These are phyloP conservation scores for Drosophila mayri DNA, from an alignment of 1,140 invertebrate species.

Conservation along the genomic window DNA sequence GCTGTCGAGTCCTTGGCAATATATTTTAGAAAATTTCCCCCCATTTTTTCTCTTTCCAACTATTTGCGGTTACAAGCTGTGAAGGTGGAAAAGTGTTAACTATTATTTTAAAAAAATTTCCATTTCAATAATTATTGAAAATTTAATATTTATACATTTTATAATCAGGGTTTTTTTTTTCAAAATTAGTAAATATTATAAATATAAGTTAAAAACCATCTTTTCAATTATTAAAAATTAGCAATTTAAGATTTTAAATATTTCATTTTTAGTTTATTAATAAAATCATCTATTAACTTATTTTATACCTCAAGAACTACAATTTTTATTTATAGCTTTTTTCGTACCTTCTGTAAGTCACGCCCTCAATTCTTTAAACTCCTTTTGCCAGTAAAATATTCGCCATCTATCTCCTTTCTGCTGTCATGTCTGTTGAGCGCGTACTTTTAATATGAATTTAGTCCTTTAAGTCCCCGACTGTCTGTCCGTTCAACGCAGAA, in stretches of 20 bases:
- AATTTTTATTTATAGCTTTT: not conserved
- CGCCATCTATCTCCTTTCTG: conserved; percentile 28
- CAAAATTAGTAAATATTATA: too few relatives aligned
- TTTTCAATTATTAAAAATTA: not conserved
- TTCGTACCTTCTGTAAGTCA: not conserved
- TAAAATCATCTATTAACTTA: not conserved
- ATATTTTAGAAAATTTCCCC: conserved; percentile 72
- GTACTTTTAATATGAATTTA: conserved; percentile 83
- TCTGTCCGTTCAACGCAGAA: conserved; percentile 26
- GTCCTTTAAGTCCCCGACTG: conserved; percentile 73
- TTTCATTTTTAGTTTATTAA: not conserved
- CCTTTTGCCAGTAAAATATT: not conserved
- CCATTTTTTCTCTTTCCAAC: conserved; percentile 43
- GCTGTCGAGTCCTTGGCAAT: conserved; percentile 63
- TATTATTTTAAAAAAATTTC: not conserved
- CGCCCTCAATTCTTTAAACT: conserved; percentile 8
- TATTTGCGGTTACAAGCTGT: conserved; percentile 27
- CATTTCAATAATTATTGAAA: not conserved
- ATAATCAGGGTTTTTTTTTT: not conserved
- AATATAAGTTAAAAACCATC: not conserved
- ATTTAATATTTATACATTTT: not conserved
- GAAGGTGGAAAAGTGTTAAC: conserved; percentile 13
- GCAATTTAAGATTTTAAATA: not conserved
- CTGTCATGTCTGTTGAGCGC: conserved; percentile 72
- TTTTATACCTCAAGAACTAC: not conserved